Evolutionary conservation across 2,797 vertebrate genomes (phyloP), one percentile per base, ranked within the genome.

Genomic region (Poeciliopsis gracilis): DNA sequence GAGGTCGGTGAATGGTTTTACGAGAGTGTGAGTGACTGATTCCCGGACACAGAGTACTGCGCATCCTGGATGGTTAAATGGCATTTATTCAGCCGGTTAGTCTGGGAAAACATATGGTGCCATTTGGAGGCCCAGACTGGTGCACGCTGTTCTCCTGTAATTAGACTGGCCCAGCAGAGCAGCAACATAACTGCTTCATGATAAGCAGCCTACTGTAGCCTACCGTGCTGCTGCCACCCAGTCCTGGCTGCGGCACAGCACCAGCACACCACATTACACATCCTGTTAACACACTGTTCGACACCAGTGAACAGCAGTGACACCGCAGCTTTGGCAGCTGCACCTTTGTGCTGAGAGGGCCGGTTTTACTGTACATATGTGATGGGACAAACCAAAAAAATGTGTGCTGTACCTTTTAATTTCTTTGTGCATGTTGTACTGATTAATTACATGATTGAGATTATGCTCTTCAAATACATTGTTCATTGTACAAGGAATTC

Each of bases 51-150:
- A 77, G 91, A 81, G 86, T 92, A 53, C 85, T 91, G 95, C 91
- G 95, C 94, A 94, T 95, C 94, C 93, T 92, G 94, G 94, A 95
- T 94, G 94, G 91, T 93, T 96, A 96, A 95, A 95, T 94, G 92
- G 86, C 93, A 94, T 95, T 95, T 95, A 94, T 96, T 95, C 95
- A 96, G 92, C 93, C 96, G 92, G 95, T 94, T 96, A 96, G 96
- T 97, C 97, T 96, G 96, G 96, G 96, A 95, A 96, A 97, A 96
- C 97, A 97, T 97, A 97, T 97, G 97, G 97, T 96, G 96, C 96
- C 96, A 96, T 97, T 97, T 97, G 97, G 97, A 96, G 91, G 90
- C 95, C 95, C 96, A 95, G 97, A 96, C 96, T 95, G 95, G 83
- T 91, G 94, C 97, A 94, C 95, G 96, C 97, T 97, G 97, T 97